Evolutionary conservation across 2,888 invertebrate genomes (phyloP), one percentile per base, ranked within the genome.

Genomic region (Oscheius sp.): DNA sequence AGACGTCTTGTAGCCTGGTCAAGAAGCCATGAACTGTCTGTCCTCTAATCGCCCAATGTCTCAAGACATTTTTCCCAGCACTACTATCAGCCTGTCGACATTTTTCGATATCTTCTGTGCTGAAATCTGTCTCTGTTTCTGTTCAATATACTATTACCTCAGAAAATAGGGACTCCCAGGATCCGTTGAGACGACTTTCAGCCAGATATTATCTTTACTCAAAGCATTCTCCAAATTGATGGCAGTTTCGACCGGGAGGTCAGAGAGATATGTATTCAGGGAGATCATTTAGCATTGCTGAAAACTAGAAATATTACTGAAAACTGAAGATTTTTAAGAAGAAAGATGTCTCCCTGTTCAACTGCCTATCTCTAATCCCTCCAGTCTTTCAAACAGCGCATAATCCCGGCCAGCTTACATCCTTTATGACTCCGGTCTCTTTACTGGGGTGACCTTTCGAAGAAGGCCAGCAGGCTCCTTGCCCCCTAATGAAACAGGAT

Each of bases 31-130:
- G 79, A 21, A 90, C 88, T 33, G 86, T 89, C 82, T 89, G 89
- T n/a, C 90, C 90, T 1, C 86, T 84, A 59, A 88, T 84, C 7
- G 89, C 89, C 72, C 90, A 86, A n/a, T 80, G 74, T 29, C 84
- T 79, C 1, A 90, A 76, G 58, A 90, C 70, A 57, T 84, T 82
- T 21, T 84, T 84, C 0, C 88, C 84, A 0, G 89, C 88, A 59
- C 89, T 89, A 5, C 75, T 58, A 59, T 70, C 42, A 2, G 53
- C 7, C 33, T 55, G 55, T 5, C 55, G 32, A 63, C 77, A 76
- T 4, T 70, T 77, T 2, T 86, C 84, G 7, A 82, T 62, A 29
- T 85, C 83, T n/a, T 82, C 84, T 1, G 62, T 32, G 35, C 86
- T 86, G 58, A 59, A 79, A 70, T 32, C n/a, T 50, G 9, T 33